A percentile compares a stretch with the other conserved stretches of the same genome.
Evolutionary conservation across 2,113 vertebrate species (phyloP).

Genomic region (Entelurus aequoreus): DNA sequence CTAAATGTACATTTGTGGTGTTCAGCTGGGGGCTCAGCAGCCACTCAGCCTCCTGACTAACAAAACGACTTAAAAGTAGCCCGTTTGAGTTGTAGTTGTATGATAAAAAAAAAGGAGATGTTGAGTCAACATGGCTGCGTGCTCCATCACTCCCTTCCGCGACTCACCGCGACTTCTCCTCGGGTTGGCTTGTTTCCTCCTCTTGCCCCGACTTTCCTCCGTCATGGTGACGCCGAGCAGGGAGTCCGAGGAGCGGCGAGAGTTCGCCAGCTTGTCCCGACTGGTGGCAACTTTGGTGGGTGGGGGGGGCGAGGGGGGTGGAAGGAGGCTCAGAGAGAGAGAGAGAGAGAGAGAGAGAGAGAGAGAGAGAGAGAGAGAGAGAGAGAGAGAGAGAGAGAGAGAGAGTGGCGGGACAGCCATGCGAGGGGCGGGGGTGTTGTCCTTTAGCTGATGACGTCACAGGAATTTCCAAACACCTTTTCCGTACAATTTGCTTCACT

Average conservation of each 20-base stretch:
- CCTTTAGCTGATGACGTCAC: not conserved
- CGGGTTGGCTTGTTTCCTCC: constrained; percentile 79
- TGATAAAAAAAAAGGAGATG: no score
- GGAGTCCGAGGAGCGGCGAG: constrained; percentile 33
- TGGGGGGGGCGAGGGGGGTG: not conserved
- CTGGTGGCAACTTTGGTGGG: constrained; percentile 33
- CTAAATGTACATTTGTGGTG: no score
- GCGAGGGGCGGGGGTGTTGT: not conserved
- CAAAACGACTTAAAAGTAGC: no score
- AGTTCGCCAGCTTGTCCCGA: constrained; percentile 39
- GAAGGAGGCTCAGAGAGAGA: not conserved
- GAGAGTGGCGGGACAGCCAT: constrained; percentile 5
- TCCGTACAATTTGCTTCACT: not conserved
- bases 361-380: not conserved
- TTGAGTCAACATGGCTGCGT: not conserved
- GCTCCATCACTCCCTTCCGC: not conserved
- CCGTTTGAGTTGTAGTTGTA: no score
- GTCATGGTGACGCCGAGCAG: constrained; percentile 59
- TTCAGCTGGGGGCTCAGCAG: no score
- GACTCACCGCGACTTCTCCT: constrained; percentile 73
- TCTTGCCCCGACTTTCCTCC: constrained; percentile 74
- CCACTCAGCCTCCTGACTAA: no score
- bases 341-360: not conserved
- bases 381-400: not conserved
- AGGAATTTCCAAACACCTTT: not conserved